phyloP scores from a whole-genome alignment of 2,888 invertebrate genomes.

The Glyphotaelius pellucidus region DNA sequence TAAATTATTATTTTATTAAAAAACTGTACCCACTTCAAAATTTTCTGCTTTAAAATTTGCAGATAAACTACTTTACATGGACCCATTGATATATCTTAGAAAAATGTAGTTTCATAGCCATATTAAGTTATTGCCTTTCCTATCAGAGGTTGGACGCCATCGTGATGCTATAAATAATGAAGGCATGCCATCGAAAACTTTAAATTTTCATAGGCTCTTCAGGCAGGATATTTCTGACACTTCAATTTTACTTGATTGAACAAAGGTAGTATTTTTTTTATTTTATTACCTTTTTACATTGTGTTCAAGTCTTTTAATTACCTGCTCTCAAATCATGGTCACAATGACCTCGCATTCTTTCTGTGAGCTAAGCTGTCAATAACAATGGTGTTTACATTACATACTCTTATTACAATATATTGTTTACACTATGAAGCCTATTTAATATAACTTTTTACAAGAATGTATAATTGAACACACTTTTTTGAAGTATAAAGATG shows the following conservation, averaged over 20 bases:
- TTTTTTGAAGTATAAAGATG: background rate
- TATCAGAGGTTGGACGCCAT: background rate
- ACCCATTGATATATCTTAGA: background rate
- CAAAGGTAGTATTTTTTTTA: background rate
- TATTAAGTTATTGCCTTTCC: background rate
- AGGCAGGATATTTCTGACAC: background rate
- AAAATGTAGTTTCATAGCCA: background rate
- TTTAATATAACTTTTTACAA: background rate
- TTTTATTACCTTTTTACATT: background rate
- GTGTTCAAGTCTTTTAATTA: background rate
- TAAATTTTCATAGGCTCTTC: background rate
- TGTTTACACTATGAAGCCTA: background rate
- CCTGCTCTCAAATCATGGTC: no score
- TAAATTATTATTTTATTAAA: background rate
- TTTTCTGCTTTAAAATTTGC: background rate
- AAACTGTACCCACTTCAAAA: background rate
- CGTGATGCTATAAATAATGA: background rate
- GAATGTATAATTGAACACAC: background rate
- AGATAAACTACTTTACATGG: background rate
- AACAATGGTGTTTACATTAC: background rate
- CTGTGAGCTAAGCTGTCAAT: background rate
- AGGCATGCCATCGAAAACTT: background rate
- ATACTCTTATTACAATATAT: background rate
- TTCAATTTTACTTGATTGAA: background rate
- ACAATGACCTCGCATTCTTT: no score